Evolutionary conservation across 2,797 vertebrate genomes (phyloP).

Genomic region (Lates japonicus): DNA sequence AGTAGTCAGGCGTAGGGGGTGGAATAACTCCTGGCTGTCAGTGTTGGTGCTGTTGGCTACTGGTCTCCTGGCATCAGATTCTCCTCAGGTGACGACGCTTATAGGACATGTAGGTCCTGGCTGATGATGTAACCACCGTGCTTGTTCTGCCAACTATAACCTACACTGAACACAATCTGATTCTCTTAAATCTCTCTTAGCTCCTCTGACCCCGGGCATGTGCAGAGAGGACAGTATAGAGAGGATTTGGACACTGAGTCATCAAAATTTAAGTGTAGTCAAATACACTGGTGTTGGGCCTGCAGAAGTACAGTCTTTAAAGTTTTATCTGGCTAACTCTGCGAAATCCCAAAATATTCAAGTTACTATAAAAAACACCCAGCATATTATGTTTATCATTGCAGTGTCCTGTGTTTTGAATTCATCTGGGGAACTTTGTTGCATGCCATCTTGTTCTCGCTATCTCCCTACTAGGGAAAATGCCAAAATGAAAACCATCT

Average conservation of each 20-base stretch:
- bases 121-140: conserved; percentile 52
- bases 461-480: too few species aligned
- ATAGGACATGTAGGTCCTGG: conserved; percentile 22
- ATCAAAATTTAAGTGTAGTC: conserved; percentile 12
- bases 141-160: conserved; percentile 46
- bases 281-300: conserved; percentile 6
- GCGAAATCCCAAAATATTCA: not conserved
- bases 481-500: too few species aligned
- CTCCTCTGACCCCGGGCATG: conserved; percentile 12
- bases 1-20: conserved; percentile 5
- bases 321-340: not conserved
- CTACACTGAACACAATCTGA: conserved; percentile 39
- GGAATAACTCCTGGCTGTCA: conserved; percentile 20
- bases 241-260: conserved; percentile 9
- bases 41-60: conserved; percentile 19
- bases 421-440: not conserved
- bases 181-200: conserved; percentile 13
- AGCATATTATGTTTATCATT: not conserved
- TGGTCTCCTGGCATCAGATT: conserved; percentile 18
- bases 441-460: too few species aligned
- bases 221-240: conserved; percentile 16
- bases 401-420: not conserved
- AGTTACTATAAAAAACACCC: not conserved
- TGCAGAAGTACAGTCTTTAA: not conserved
- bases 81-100: conserved; percentile 47